These are phyloP conservation scores for Rhineura floridana DNA, from an alignment of 2,113 vertebrate species.

Conservation along the genomic window DNA sequence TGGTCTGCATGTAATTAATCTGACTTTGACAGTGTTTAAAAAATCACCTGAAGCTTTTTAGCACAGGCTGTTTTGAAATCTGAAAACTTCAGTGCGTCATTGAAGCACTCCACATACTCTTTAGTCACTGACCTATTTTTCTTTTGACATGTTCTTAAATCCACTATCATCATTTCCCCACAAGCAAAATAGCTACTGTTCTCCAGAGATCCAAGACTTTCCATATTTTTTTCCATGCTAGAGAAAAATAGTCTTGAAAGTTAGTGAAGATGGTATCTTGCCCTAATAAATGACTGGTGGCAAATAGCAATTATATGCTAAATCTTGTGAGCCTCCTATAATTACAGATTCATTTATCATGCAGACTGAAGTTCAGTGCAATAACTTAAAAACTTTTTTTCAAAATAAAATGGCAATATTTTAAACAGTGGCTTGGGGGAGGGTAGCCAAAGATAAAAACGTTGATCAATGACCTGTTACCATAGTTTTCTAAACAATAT, in stretches of 20 bases:
- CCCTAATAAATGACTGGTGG: conserved; percentile 3
- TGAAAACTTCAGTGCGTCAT: neutral
- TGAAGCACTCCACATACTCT: neutral
- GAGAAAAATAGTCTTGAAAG: neutral
- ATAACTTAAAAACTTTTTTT: neutral
- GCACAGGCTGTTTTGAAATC: neutral
- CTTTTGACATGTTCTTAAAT: neutral
- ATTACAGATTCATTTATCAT: conserved; percentile 18
- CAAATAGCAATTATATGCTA: neutral
- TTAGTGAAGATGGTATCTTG: neutral
- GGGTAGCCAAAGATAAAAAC: neutral
- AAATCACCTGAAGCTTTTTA: neutral
- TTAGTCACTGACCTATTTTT: conserved; percentile 9
- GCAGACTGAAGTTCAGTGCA: neutral
- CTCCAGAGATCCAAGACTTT: neutral
- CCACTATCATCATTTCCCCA: neutral
- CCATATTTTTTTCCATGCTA: neutral
- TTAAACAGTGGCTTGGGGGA: conserved; percentile 3
- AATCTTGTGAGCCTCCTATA: conserved; percentile 8
- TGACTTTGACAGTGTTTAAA: neutral
- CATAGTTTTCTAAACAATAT: neutral
- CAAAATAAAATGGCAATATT: neutral
- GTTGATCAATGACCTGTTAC: neutral
- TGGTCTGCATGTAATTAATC: neutral
- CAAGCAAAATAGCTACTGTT: neutral